Evolutionary conservation across 2,888 invertebrate genomes (phyloP).

Genomic region (Lampropteryx suffumata): DNA sequence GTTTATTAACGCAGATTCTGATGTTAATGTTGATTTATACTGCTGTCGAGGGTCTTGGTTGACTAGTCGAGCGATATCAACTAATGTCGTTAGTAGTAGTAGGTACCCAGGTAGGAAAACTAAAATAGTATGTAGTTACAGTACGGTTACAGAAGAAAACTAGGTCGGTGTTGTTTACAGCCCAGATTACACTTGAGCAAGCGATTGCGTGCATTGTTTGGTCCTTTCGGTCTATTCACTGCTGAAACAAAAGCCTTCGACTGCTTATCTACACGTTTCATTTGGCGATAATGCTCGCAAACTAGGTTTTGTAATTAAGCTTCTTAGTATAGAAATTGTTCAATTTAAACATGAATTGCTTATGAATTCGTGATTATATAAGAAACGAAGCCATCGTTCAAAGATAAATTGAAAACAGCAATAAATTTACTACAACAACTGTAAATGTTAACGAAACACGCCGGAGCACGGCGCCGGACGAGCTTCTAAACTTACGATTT

Average conservation of each 20-base stretch:
- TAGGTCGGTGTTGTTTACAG: constrained; percentile 66
- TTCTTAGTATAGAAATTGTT: too few species aligned
- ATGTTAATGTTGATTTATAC: constrained; percentile 41
- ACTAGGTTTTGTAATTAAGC: too few species aligned
- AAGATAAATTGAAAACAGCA: constrained; percentile 46
- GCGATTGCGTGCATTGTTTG: constrained; percentile 41
- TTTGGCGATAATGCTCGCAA: too few species aligned
- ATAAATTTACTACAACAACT: constrained; percentile 63
- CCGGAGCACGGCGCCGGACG: constrained; percentile 53
- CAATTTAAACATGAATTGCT: too few species aligned
- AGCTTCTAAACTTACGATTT: constrained; percentile 61
- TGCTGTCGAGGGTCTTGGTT: constrained; percentile 44
- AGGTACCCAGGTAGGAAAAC: constrained; percentile 44
- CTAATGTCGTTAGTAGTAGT: constrained; percentile 60
- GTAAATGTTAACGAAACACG: constrained; percentile 63
- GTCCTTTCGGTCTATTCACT: constrained; percentile 23
- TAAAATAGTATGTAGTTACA: constrained; percentile 60
- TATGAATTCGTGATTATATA: constrained; percentile 30
- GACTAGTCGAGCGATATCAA: constrained; percentile 57
- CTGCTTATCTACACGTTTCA: background rate
- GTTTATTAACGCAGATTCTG: constrained; percentile 25
- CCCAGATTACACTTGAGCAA: constrained; percentile 49
- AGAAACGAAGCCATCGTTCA: constrained; percentile 33
- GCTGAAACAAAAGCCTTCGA: constrained; percentile 8
- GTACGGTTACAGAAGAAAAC: constrained; percentile 51